Conservation (phyloP, 2,888 invertebrate genomes). For the Morinoia aosen region DNA sequence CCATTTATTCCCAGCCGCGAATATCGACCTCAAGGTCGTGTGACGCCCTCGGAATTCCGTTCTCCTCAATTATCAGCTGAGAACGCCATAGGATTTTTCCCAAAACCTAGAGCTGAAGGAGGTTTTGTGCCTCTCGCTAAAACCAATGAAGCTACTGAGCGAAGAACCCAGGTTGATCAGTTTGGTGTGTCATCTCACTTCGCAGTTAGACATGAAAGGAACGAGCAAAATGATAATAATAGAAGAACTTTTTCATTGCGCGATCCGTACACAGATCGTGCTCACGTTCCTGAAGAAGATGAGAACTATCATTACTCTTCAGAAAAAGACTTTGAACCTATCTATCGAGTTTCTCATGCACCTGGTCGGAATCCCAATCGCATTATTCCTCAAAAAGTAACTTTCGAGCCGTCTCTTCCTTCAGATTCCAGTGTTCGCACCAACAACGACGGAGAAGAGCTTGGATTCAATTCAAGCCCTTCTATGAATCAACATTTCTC, state of each 20-base stretch:
- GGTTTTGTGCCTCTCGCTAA: neutral
- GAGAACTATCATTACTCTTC: neutral
- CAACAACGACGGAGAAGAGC: neutral
- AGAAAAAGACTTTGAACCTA: neutral
- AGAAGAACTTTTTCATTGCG: neutral
- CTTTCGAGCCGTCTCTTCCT: neutral
- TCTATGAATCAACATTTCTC: neutral
- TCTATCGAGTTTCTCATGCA: neutral
- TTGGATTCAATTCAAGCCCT: neutral
- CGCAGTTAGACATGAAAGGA: neutral
- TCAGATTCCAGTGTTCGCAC: neutral
- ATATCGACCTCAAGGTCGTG: neutral
- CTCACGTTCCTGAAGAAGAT: neutral
- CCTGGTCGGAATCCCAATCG: neutral
- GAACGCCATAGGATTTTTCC: slow-evolving; percentile 28
- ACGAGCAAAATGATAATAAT: neutral
- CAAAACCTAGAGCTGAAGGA: slow-evolving; percentile 33
- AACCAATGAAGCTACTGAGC: neutral
- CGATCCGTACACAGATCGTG: neutral
- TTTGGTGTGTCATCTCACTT: slow-evolving; percentile 21
- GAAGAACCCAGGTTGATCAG: neutral
- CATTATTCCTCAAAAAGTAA: neutral
- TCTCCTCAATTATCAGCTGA: neutral
- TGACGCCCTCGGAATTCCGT: neutral
- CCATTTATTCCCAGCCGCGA: neutral